Conservation (phyloP, 2,113 vertebrate genomes). For the Diadophis punctatus region DNA sequence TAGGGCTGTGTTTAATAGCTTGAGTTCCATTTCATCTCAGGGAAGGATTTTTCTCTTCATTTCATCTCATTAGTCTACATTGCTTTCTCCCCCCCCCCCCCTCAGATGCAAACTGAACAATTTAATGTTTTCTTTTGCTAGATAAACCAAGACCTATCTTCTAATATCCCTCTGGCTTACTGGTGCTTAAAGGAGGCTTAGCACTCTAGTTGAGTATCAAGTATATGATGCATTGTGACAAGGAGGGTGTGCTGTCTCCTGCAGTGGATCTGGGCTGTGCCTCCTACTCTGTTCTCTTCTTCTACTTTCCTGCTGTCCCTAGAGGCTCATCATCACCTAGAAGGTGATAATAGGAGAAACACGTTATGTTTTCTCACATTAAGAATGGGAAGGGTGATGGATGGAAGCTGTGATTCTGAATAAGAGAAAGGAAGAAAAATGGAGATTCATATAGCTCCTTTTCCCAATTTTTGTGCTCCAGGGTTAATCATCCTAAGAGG, state of each 20-base stretch:
- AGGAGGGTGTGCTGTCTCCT: constrained; percentile 62
- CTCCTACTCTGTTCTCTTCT: background rate
- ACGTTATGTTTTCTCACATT: constrained; percentile 87
- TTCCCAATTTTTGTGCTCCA: background rate
- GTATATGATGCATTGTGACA: constrained; percentile 76
- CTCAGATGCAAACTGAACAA: constrained; percentile 13
- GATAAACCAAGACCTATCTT: background rate
- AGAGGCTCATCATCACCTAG: constrained; percentile 76
- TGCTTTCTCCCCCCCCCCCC: background rate
- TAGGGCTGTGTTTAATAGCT: no score
- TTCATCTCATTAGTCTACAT: background rate
- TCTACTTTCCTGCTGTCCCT: background rate
- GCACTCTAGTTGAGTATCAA: background rate
- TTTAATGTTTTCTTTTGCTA: constrained; percentile 10
- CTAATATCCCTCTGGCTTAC: background rate
- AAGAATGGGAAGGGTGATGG: constrained; percentile 79
- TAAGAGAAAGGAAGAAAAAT: constrained; percentile 28
- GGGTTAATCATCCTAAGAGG: constrained; percentile 2
- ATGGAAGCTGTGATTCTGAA: constrained; percentile 80
- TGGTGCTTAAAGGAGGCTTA: background rate
- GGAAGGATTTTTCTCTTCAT: background rate
- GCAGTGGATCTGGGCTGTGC: constrained; percentile 57
- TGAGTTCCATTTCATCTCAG: background rate
- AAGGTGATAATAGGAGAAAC: constrained; percentile 86
- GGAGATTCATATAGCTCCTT: background rate